phyloP scores from a whole-genome alignment of 2,888 invertebrate species.

The Ellobium chinense region DNA sequence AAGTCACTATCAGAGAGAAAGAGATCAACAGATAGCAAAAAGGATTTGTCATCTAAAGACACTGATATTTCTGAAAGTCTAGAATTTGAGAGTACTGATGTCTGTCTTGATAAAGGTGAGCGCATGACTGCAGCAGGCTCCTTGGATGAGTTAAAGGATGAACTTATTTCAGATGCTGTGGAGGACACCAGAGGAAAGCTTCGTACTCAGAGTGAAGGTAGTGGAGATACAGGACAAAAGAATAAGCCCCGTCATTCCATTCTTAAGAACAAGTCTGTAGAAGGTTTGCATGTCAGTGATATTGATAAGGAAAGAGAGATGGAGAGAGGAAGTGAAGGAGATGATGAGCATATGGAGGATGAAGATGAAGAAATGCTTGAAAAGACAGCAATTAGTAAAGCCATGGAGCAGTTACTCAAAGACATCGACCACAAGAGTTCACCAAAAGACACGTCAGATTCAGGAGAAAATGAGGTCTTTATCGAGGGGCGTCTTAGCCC shows the following conservation, averaged over 20 bases:
- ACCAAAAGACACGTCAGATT: conserved; percentile 44
- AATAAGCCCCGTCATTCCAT: neutral
- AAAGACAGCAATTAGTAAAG: conserved; percentile 59
- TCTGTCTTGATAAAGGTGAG: neutral
- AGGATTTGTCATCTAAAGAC: conserved; percentile 26
- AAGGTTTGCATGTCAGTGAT: neutral
- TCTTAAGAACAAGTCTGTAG: conserved; percentile 4
- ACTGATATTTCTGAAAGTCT: conserved; percentile 48
- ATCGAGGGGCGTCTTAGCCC: conserved; percentile 35
- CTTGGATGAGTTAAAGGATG: conserved; percentile 46
- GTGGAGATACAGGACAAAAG: neutral
- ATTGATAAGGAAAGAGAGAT: neutral
- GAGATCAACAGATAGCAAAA: conserved; percentile 23
- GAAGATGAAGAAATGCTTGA: conserved; percentile 10
- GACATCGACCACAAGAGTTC: conserved; percentile 64
- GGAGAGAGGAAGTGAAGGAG: conserved; percentile 7
- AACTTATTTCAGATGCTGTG: neutral
- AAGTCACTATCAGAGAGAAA: conserved; percentile 9
- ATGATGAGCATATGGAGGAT: conserved; percentile 12
- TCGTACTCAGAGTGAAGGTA: neutral
- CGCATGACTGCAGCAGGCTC: conserved; percentile 32
- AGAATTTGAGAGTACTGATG: conserved; percentile 41
- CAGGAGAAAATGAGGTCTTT: conserved; percentile 42
- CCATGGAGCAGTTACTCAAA: conserved; percentile 67
- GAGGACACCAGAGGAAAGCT: neutral